A percentile compares a stretch with the other conserved stretches of the same genome.
Conservation (phyloP, 64 coral and sea anemone genomes). For the Cladopsammia gracilis region DNA sequence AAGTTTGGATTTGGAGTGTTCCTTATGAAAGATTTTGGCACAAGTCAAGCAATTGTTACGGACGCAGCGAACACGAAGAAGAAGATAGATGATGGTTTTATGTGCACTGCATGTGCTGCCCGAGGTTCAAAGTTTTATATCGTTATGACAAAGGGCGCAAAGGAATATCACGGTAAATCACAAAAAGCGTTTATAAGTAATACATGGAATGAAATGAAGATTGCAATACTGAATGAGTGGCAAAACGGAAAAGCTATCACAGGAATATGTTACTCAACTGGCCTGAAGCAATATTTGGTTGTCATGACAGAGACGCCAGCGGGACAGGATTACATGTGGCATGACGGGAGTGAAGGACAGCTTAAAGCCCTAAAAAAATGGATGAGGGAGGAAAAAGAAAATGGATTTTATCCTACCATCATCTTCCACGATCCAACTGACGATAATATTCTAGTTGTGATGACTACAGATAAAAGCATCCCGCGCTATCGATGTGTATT, state of each 20-base stretch:
- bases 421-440: too few relatives aligned
- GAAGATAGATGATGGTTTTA: not conserved
- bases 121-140: not conserved
- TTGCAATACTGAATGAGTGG: not conserved
- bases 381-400: not conserved
- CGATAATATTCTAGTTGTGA: too few relatives aligned
- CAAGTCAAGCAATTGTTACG: not conserved
- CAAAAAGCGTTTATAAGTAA: not conserved
- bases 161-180: not conserved
- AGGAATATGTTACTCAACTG: too few relatives aligned
- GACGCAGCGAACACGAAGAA: too few relatives aligned
- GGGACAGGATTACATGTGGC: not conserved
- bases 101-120: not conserved
- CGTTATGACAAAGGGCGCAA: conserved; percentile 7
- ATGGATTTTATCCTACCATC: not conserved
- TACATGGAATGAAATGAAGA: not conserved
- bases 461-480: too few relatives aligned
- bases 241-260: too few relatives aligned
- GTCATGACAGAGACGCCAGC: not conserved
- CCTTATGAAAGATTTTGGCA: conserved; percentile 5
- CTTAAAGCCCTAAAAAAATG: not conserved
- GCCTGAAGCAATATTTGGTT: not conserved
- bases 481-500: too few relatives aligned
- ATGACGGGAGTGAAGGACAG: not conserved
- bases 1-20: conserved; percentile 5